phyloP scores from a whole-genome alignment of 2,113 vertebrate genomes.

The Podarcis raffonei region DNA sequence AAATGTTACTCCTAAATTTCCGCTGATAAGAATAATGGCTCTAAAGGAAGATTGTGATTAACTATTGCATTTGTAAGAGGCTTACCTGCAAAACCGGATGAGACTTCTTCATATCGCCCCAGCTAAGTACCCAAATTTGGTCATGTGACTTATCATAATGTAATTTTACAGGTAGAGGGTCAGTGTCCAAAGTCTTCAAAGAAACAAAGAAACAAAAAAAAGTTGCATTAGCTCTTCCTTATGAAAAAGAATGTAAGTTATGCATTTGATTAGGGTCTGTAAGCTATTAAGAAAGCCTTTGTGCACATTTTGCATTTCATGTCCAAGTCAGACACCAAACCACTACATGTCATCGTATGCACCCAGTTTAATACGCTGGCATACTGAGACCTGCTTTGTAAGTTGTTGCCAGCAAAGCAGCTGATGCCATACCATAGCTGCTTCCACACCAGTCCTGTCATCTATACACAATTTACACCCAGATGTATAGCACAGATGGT shows the following conservation, averaged over 20 bases:
- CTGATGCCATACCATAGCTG: not conserved
- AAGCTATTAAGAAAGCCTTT: not conserved
- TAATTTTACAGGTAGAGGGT: slow-evolving; percentile 89
- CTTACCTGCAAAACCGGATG: slow-evolving; percentile 88
- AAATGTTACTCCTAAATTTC: slow-evolving; percentile 42
- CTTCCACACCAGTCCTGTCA: too few relatives aligned
- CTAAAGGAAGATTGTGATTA: slow-evolving; percentile 7
- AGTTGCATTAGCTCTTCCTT: not conserved
- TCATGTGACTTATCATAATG: slow-evolving; percentile 97
- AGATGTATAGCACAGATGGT: not conserved
- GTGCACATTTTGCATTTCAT: not conserved
- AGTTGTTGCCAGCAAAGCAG: not conserved
- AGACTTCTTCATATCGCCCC: slow-evolving; percentile 84
- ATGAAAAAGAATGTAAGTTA: not conserved
- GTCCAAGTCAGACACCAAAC: not conserved
- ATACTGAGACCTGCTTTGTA: not conserved
- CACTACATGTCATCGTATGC: not conserved
- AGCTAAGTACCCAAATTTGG: slow-evolving; percentile 95
- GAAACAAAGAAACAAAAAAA: slow-evolving; percentile 44
- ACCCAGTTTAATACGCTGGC: slow-evolving; percentile 11
- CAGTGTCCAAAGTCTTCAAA: slow-evolving; percentile 86
- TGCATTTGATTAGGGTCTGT: not conserved
- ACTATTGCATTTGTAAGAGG: not conserved
- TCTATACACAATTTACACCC: not conserved
- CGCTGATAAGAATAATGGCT: not conserved